Percentiles rank a stretch among this genome's conserved stretches.
Evolutionary conservation across 1,140 invertebrate species (phyloP).

Genomic region (Helicoverpa zea): DNA sequence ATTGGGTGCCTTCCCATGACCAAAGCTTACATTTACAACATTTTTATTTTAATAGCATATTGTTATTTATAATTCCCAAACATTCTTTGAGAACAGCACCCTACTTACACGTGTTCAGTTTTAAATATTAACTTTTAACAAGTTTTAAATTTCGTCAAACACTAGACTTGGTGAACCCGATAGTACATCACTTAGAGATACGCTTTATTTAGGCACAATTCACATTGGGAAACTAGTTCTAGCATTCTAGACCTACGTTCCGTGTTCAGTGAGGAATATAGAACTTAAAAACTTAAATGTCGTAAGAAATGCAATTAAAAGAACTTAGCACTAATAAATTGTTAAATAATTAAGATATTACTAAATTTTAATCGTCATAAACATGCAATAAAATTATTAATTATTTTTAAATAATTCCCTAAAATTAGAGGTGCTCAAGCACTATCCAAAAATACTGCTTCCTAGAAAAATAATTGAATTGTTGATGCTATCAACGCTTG

Average conservation of each 20-base stretch:
- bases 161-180: constrained; percentile 38
- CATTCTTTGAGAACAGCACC: constrained; percentile 37
- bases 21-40: constrained; percentile 26
- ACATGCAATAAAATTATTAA: too few species aligned
- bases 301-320: not conserved
- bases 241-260: constrained; percentile 75
- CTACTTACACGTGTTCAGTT: constrained; percentile 35
- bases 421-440: too few species aligned
- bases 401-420: too few species aligned
- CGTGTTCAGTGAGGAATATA: constrained; percentile 62
- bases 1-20: constrained; percentile 27
- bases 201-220: constrained; percentile 80
- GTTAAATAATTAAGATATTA: not conserved
- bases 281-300: not conserved
- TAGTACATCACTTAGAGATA: constrained; percentile 62
- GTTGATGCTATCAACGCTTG: too few species aligned
- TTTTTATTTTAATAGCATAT: constrained; percentile 16
- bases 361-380: too few species aligned
- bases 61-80: constrained; percentile 30
- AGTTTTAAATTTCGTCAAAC: constrained; percentile 43
- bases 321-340: not conserved
- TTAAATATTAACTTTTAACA: constrained; percentile 41
- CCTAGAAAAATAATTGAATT: too few species aligned
- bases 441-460: too few species aligned
- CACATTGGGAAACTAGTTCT: constrained; percentile 78